Percentiles rank a stretch among this genome's conserved stretches.
Evolutionary conservation across 1,140 invertebrate species (phyloP).

Genomic region (Phortica variegata): DNA sequence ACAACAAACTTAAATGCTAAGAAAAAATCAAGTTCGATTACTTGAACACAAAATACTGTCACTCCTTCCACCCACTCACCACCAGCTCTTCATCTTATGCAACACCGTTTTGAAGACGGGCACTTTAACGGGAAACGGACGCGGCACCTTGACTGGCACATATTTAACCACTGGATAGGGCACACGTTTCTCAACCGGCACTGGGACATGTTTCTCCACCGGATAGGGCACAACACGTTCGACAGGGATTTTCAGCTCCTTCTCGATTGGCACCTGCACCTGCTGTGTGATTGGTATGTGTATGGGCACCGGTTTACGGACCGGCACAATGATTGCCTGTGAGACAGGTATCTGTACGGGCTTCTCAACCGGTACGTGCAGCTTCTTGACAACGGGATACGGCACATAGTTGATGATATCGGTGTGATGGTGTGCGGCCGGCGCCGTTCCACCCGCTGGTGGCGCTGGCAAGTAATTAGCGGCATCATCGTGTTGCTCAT

Average conservation of each 20-base stretch:
- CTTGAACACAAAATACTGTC: too few relatives aligned
- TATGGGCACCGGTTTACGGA: constrained; percentile 72
- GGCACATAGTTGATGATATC: constrained; percentile 70
- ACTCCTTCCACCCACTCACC: constrained; percentile 20
- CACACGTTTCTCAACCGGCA: constrained; percentile 72
- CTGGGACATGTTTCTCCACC: constrained; percentile 71
- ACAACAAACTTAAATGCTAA: too few relatives aligned
- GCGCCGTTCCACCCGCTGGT: constrained; percentile 3
- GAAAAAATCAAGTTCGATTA: too few relatives aligned
- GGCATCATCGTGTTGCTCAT: constrained; percentile 33
- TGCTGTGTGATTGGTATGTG: constrained; percentile 73
- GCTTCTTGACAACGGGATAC: constrained; percentile 69
- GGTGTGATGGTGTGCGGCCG: constrained; percentile 62
- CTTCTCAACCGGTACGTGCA: constrained; percentile 68
- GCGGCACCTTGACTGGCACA: constrained; percentile 69
- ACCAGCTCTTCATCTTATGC: constrained; percentile 61
- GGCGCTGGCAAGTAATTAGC: constrained; percentile 11
- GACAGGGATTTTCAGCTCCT: constrained; percentile 70
- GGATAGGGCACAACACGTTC: constrained; percentile 73
- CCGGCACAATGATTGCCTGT: constrained; percentile 69
- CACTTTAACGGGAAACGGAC: constrained; percentile 74
- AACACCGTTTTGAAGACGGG: constrained; percentile 72
- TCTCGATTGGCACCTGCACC: constrained; percentile 69
- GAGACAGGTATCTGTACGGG: constrained; percentile 68
- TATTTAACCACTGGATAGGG: constrained; percentile 72